Evolutionary conservation across 2,888 invertebrate species (phyloP), one percentile per base, ranked within the genome.

Genomic region (Cryptosula pallasiana): DNA sequence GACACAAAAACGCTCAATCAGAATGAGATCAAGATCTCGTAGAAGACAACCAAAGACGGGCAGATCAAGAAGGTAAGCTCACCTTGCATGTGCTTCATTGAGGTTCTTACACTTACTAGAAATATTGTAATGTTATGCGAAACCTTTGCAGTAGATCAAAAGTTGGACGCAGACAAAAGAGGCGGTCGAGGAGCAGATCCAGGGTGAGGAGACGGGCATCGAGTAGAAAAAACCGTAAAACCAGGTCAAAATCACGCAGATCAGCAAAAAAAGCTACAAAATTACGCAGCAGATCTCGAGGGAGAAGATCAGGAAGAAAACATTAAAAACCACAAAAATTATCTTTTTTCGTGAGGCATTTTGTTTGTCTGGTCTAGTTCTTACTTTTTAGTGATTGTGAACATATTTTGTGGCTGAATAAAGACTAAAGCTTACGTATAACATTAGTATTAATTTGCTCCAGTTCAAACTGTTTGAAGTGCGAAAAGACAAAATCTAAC

Each of bases 101-200:
- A n/a, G n/a, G n/a, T n/a, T n/a, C n/a, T n/a, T n/a, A n/a, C n/a
- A n/a, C n/a, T n/a, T n/a, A n/a, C n/a, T n/a, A n/a, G n/a, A n/a
- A n/a, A n/a, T n/a, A n/a, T n/a, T n/a, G n/a, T n/a, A n/a, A n/a
- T n/a, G n/a, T n/a, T n/a, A n/a, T n/a, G n/a, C n/a, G n/a, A n/a
- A n/a, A n/a, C n/a, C n/a, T n/a, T 45, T 45, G 45, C 45, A 45
- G 45, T 45, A 5, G 45, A 13, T 45, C 45, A 45, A 45, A 45
- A 20, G 45, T 20, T 13, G 45, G 45, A 20, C 45, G 45, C 45
- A 45, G 45, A 9, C 63, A 27, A 20, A 63, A 16, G 16, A 27
- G 27, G 32, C 63, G 32, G 13, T 63, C 63, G 3, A 63, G 63
- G 32, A 63, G 63, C 34, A 13, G 57, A 57, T 57, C 57, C 5